Base-by-base conservation (phyloP, 2,888 invertebrate species). In the Cryptocephalus primarius region DNA sequence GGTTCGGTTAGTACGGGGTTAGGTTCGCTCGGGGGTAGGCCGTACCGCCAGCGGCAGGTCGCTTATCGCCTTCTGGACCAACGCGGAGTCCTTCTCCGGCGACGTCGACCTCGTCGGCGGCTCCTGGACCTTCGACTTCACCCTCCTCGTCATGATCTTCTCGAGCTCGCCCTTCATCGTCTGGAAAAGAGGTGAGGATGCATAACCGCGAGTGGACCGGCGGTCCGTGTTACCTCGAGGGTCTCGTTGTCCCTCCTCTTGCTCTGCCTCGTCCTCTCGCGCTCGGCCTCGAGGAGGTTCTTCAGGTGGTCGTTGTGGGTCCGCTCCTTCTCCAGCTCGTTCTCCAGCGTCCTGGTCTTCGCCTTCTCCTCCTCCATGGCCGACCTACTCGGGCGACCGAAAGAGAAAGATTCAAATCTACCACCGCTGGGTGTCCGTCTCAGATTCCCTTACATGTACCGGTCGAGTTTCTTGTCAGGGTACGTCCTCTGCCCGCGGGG, bases 291-390 rank as follows among this genome's bases (percentile, higher is more conserved):
- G 8, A 60, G 46, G 33, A 57, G 42, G 40, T 45, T 49, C 40
- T 52, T 55, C 39, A 57, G 42, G 32, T 56, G 53, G 31, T 41
- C 47, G 1, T 46, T 54, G 14, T 49, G 53, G 8, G 43, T 46
- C 45, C 49, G 53, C 33, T 55, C 56, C 36, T 50, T 57, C 8
- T 56, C 50, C 14, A 60, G 46, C n/a, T 59, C 57, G 2, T 55
- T 54, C 50, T 60, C 55, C 40, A 62, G 43, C 40, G 48, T 48
- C 39, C 48, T 50, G 38, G 52, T 48, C 40, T 51, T 53, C 1
- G 53, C 40, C 40, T 50, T 52, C 43, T 60, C 59, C 40, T 56
- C 48, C 53, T 60, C 57, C 8, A 56, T 46, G 12, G 46, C 41
- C 11, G 46, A 44, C 9, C 61, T 61, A 39, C 14, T 48, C 46